A percentile compares a stretch with the other conserved stretches of the same genome.
These are phyloP conservation scores for Bergia sp. DNA, from an alignment of 92 coral and sea anemone genomes.

Conservation along the genomic window DNA sequence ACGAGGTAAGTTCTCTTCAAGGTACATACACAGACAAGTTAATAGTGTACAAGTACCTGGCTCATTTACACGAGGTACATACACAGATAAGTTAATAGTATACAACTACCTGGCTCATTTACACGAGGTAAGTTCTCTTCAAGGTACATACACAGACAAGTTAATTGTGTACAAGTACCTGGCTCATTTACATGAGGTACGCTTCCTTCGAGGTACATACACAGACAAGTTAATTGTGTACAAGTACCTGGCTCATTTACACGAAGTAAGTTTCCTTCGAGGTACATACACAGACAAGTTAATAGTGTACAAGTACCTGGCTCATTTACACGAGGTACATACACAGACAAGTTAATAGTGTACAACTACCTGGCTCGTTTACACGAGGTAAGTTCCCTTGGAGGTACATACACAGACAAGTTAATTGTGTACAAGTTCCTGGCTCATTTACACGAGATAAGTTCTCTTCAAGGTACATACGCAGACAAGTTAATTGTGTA, in stretches of 20 bases:
- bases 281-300: not conserved
- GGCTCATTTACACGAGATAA: not conserved
- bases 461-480: not conserved
- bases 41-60: too few species aligned
- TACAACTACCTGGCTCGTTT: slow-evolving; percentile 93
- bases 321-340: too few species aligned
- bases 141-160: too few species aligned
- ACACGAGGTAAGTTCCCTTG: slow-evolving; percentile 75
- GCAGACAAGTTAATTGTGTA: not conserved
- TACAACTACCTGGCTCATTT: too few species aligned
- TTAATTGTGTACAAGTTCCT: not conserved
- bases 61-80: too few species aligned
- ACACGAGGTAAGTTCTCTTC: too few species aligned
- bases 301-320: too few species aligned
- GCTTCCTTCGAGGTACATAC: not conserved
- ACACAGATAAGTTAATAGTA: not conserved
- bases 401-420: not conserved
- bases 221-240: not conserved
- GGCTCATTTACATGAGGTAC: too few species aligned
- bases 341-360: slow-evolving; percentile 30
- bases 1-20: not conserved
- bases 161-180: too few species aligned
- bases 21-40: not conserved
- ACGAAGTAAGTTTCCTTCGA: too few species aligned
- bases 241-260: too few species aligned